Percentiles rank a stretch among this genome's conserved stretches.
These are phyloP conservation scores for Chinchilla lanigera DNA, from an alignment of 2,113 vertebrate genomes.

Conservation along the genomic window DNA sequence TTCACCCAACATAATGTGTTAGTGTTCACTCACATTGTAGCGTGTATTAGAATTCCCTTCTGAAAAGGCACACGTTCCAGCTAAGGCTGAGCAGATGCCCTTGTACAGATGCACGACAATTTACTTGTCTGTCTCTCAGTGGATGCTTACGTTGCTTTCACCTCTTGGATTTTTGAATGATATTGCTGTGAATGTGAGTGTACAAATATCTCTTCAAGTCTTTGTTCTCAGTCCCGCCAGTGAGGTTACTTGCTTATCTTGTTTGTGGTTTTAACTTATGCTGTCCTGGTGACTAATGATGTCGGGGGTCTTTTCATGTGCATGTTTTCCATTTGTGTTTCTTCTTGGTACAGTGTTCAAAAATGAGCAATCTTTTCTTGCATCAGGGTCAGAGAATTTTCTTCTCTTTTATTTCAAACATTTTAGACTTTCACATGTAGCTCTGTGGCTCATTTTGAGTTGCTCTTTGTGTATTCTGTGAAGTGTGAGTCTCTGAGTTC, in stretches of 20 bases:
- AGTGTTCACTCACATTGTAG: background rate
- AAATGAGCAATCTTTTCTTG: background rate
- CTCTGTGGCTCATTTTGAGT: background rate
- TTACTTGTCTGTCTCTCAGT: background rate
- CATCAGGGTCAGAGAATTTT: background rate
- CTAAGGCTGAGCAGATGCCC: background rate
- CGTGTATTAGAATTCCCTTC: background rate
- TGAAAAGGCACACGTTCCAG: background rate
- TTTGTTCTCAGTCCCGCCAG: background rate
- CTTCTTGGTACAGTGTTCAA: background rate
- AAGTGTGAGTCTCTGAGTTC: background rate
- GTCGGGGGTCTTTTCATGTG: background rate
- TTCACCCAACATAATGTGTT: background rate
- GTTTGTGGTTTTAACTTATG: background rate
- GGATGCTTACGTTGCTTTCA: background rate
- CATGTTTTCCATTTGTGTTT: background rate
- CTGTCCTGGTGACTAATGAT: background rate
- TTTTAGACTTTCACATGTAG: background rate
- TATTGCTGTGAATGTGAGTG: background rate
- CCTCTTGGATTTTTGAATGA: background rate
- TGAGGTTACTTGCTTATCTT: background rate
- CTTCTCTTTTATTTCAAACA: background rate
- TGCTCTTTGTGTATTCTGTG: background rate
- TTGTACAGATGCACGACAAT: background rate
- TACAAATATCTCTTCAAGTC: background rate